Conservation (phyloP, 1,140 invertebrate species). For the honey bee (Apis mellifera) region DNA sequence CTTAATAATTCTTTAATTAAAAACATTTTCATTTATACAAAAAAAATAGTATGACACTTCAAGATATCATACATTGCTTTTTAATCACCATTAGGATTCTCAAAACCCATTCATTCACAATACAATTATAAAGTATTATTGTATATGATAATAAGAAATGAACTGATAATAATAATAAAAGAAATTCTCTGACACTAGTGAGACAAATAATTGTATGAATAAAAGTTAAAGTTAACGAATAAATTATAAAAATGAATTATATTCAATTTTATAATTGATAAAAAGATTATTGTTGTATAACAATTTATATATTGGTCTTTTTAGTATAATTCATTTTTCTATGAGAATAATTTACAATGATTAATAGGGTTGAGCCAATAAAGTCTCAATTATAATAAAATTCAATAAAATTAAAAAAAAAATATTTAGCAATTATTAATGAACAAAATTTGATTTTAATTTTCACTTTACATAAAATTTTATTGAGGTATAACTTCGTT, state of each 20-base stretch:
- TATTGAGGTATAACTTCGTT: not conserved
- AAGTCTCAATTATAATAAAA: not conserved
- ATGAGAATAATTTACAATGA: constrained; percentile 25
- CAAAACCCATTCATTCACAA: constrained; percentile 44
- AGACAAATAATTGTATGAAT: constrained; percentile 43
- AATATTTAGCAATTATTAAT: not conserved
- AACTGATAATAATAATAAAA: constrained; percentile 44
- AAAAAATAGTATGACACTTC: constrained; percentile 21
- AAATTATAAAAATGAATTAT: constrained; percentile 43
- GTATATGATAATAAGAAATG: constrained; percentile 41
- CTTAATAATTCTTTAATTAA: constrained; percentile 41
- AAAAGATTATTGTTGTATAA: constrained; percentile 7
- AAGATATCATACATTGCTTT: constrained; percentile 22
- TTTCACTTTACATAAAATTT: constrained; percentile 24
- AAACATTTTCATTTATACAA: constrained; percentile 15
- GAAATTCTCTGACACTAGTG: constrained; percentile 30
- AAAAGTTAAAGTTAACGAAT: constrained; percentile 33
- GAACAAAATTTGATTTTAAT: constrained; percentile 25
- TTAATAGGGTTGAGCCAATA: constrained; percentile 31
- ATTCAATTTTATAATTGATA: constrained; percentile 34
- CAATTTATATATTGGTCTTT: not conserved
- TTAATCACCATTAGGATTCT: constrained; percentile 38
- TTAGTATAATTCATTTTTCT: constrained; percentile 16
- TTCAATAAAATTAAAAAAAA: not conserved
- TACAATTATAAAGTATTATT: constrained; percentile 50